Evolutionary conservation across 2,888 invertebrate genomes (phyloP).

Genomic region (Agrenia bidenticulata): DNA sequence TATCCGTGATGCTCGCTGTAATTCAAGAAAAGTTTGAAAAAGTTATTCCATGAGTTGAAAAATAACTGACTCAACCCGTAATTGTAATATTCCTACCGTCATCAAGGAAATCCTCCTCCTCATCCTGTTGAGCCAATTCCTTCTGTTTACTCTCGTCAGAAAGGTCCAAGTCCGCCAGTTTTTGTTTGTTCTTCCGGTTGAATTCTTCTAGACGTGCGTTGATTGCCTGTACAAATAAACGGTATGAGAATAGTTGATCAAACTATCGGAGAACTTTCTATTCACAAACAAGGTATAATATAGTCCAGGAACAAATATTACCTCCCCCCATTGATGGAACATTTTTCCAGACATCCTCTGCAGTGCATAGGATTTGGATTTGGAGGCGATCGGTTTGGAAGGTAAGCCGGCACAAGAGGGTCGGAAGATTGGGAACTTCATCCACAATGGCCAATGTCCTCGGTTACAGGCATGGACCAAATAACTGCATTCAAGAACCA

Average conservation of each 20-base stretch:
- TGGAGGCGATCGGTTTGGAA: slow-evolving; percentile 46
- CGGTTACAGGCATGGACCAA: slow-evolving; percentile 97
- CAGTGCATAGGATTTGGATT: slow-evolving; percentile 62
- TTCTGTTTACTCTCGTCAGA: slow-evolving; percentile 71
- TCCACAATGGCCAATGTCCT: slow-evolving; percentile 98
- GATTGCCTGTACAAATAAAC: slow-evolving; percentile 67
- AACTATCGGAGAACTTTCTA: no score
- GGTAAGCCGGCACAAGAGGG: slow-evolving; percentile 64
- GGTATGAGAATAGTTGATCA: no score
- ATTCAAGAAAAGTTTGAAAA: slow-evolving; percentile 35
- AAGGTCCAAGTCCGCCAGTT: slow-evolving; percentile 63
- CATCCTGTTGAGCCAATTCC: slow-evolving; percentile 77
- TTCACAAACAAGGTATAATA: no score
- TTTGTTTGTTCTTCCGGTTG: slow-evolving; percentile 68
- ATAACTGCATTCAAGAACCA: slow-evolving; percentile 91
- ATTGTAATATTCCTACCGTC: slow-evolving; percentile 66
- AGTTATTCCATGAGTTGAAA: no score
- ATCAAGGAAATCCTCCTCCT: slow-evolving; percentile 96
- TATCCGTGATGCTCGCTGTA: slow-evolving; percentile 69
- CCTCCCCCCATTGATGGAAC: slow-evolving; percentile 97
- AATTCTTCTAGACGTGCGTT: slow-evolving; percentile 90
- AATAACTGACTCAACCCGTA: no score
- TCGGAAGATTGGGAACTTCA: slow-evolving; percentile 79
- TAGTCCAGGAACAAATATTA: slow-evolving; percentile 56
- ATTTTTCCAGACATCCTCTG: slow-evolving; percentile 92